phyloP scores from a whole-genome alignment of 2,888 invertebrate species.

The Melikaiella ostensackeni region DNA sequence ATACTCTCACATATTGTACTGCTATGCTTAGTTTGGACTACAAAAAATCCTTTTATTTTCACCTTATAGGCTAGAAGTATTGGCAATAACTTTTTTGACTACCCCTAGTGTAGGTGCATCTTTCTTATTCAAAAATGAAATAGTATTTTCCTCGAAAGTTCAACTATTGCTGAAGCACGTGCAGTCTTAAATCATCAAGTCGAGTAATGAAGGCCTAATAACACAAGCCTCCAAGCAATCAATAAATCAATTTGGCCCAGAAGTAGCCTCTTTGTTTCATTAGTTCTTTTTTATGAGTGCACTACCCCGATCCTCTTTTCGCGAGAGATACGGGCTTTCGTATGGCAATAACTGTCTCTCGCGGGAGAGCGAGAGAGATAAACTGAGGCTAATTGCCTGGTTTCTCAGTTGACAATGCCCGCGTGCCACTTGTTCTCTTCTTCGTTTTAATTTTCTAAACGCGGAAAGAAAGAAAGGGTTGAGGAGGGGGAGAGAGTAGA shows the following conservation, averaged over 20 bases:
- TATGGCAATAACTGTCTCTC: constrained; percentile 23
- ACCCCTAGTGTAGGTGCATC: not conserved
- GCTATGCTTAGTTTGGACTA: not conserved
- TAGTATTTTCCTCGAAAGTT: constrained; percentile 6
- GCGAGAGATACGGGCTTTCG: constrained; percentile 10
- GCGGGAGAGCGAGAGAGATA: constrained; percentile 18
- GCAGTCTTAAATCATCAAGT: constrained; percentile 37
- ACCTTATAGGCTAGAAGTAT: not conserved
- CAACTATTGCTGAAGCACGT: constrained; percentile 27
- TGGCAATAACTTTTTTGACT: not conserved
- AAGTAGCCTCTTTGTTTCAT: constrained; percentile 26
- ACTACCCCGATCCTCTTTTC: not conserved
- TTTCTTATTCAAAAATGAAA: not conserved
- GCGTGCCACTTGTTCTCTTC: constrained; percentile 22
- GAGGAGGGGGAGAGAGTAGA: constrained; percentile 55
- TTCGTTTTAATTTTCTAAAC: constrained; percentile 62
- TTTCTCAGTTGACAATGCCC: constrained; percentile 35
- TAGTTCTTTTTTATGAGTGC: constrained; percentile 3
- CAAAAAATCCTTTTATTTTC: not conserved
- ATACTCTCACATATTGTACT: not conserved
- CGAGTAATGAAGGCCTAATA: constrained; percentile 28
- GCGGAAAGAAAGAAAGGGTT: constrained; percentile 51
- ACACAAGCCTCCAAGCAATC: constrained; percentile 38
- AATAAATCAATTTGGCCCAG: constrained; percentile 36
- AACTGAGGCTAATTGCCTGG: constrained; percentile 47